Evolutionary conservation across 1,140 invertebrate genomes (phyloP), one percentile per base, ranked within the genome.

Genomic region (Drosophila saltans): DNA sequence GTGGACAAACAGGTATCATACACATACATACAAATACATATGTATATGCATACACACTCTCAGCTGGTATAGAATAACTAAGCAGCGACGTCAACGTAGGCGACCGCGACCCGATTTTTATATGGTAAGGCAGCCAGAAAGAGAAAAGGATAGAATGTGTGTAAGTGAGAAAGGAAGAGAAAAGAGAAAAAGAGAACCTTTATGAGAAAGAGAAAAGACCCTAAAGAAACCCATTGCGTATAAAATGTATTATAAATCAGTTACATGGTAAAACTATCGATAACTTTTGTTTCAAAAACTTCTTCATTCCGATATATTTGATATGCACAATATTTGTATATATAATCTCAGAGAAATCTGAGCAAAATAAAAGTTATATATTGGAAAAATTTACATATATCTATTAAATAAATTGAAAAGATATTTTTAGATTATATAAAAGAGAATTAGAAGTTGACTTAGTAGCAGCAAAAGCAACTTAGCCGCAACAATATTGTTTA

Each of bases 51-150:
- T 66, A 75, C 10, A 41, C 10, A 57, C 62, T 65, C 57, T 41
- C 69, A 61, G 73, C 69, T 52, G 78, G 72, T 69, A 63, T 83
- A 78, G 83, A 88, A 86, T 88, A 73, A 83, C 69, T 89, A 80
- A 80, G 48, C 83, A 88, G 76, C 21, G 65, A 75, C 63, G 43
- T 67, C 72, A 61, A 62, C 72, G 72, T 52, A 40, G 45, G 45
- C 24, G 41, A 52, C 45, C 62, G 62, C 81, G 81, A 86, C 81
- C 81, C 81, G 81, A 85, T 86, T 85, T 86, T 65, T 36, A 65
- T 52, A 52, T 24, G 10, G 45, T 26, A 39, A 26, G 4, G 39
- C 9, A 48, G 9, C n/a, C 24, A 39, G 7, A 72, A 9, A 57
- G 39, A 67, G 21, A 41, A 5, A 36, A 36, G 6, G 6, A 30